phyloP scores from a whole-genome alignment of 2,113 vertebrate genomes.

The Colinus virginianus region DNA sequence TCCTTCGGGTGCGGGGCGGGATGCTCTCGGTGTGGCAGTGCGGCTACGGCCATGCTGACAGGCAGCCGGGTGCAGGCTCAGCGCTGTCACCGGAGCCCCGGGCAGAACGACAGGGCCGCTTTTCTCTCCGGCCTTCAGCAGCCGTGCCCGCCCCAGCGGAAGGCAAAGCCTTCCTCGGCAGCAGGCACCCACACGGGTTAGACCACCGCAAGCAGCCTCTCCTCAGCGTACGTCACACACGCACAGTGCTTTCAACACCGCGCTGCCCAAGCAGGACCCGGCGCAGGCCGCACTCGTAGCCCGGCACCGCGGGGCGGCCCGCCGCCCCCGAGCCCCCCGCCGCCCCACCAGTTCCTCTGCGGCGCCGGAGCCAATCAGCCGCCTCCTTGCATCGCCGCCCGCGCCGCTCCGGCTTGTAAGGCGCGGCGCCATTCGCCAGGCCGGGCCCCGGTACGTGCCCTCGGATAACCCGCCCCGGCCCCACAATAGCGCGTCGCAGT shows the following conservation, averaged over 20 bases:
- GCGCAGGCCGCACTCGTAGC: neutral
- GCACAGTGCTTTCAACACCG: neutral
- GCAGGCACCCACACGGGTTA: rapidly evolving
- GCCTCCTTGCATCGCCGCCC: constrained; percentile 31
- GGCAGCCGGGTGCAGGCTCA: neutral
- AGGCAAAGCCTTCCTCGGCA: neutral
- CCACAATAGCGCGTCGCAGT: constrained; percentile 77
- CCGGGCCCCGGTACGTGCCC: constrained; percentile 65
- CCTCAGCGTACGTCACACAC: rapidly evolving
- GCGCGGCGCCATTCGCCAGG: constrained; percentile 79
- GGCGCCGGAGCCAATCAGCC: constrained; percentile 78
- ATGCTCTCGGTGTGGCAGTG: rapidly evolving
- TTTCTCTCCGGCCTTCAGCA: neutral
- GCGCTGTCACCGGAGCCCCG: neutral
- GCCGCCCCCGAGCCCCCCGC: neutral
- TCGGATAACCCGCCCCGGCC: constrained; percentile 73
- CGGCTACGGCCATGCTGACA: neutral
- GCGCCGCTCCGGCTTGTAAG: constrained; percentile 62
- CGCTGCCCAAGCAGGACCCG: neutral
- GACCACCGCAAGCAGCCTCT: rapidly evolving
- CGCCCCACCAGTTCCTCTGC: constrained; percentile 64
- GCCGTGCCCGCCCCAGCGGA: neutral
- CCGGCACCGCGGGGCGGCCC: neutral
- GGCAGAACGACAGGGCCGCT: neutral
- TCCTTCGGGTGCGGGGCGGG: neutral